Evolutionary conservation across 2,888 invertebrate genomes (phyloP).

Genomic region (Troides helena): DNA sequence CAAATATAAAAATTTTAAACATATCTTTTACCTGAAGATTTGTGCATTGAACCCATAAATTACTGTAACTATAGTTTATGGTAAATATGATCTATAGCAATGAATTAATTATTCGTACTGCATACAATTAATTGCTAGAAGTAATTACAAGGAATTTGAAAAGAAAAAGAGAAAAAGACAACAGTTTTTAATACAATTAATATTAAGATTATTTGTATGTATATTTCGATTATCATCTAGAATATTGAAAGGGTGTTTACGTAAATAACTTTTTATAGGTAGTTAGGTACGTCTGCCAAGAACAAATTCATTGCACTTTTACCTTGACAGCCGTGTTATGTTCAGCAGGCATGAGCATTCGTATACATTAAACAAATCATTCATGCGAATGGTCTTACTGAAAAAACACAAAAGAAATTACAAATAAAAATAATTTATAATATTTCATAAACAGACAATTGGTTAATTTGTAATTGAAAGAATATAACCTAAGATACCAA

Average conservation of each 20-base stretch:
- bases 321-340: conserved; percentile 2
- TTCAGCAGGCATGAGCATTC: neutral
- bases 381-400: neutral
- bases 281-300: conserved; percentile 15
- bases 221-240: neutral
- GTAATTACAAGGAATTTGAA: neutral
- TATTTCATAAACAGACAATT: no score
- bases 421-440: neutral
- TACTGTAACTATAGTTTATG: no score
- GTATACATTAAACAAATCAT: neutral
- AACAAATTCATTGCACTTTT: conserved; percentile 19
- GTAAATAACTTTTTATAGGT: neutral
- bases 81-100: no score
- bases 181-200: neutral
- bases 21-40: no score
- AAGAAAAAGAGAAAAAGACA: neutral
- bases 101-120: no score
- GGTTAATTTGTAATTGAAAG: no score
- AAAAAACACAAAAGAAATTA: neutral
- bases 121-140: neutral
- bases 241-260: conserved; percentile 20
- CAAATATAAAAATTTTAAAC: neutral
- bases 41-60: no score
- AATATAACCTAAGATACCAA: no score
- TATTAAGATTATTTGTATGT: neutral